Evolutionary conservation across 1,140 invertebrate genomes (phyloP).

Genomic region (Steinernema khuongi): DNA sequence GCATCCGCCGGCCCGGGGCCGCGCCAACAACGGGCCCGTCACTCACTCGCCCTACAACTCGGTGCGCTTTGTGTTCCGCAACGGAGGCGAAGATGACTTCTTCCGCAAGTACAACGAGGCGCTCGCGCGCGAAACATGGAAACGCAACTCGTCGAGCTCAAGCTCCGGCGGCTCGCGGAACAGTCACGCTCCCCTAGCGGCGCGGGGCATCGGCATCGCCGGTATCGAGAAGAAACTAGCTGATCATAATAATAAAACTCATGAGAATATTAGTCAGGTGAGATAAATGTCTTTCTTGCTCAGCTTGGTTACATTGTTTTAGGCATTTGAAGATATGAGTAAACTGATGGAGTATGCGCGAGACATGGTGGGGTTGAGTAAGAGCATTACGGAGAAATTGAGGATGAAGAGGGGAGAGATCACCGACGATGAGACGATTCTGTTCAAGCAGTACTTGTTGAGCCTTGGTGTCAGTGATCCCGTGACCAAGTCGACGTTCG

Average conservation of each 20-base stretch:
- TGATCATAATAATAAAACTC: constrained; percentile 79
- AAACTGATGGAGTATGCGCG: constrained; percentile 91
- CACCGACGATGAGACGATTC: constrained; percentile 91
- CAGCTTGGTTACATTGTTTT: constrained; percentile 58
- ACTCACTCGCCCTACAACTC: constrained; percentile 38
- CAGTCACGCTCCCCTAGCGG: constrained; percentile 34
- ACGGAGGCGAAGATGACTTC: constrained; percentile 64
- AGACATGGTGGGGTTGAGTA: constrained; percentile 89
- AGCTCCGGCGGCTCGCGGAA: constrained; percentile 48
- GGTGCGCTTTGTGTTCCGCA: constrained; percentile 47
- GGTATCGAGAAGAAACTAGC: constrained; percentile 88
- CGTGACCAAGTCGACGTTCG: constrained; percentile 80
- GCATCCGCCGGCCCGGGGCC: constrained; percentile 61
- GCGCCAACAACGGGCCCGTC: constrained; percentile 42
- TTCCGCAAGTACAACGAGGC: constrained; percentile 60
- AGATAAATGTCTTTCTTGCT: not conserved
- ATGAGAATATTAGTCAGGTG: constrained; percentile 72
- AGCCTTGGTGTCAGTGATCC: constrained; percentile 89
- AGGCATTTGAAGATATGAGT: constrained; percentile 88
- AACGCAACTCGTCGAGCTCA: constrained; percentile 53
- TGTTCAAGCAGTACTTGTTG: constrained; percentile 89
- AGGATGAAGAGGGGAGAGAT: constrained; percentile 89
- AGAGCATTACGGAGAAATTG: constrained; percentile 85
- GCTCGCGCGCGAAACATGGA: constrained; percentile 61
- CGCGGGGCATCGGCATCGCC: constrained; percentile 70